Evolutionary conservation across 2,797 vertebrate genomes (phyloP).

Genomic region (Gephyroberyx darwinii): DNA sequence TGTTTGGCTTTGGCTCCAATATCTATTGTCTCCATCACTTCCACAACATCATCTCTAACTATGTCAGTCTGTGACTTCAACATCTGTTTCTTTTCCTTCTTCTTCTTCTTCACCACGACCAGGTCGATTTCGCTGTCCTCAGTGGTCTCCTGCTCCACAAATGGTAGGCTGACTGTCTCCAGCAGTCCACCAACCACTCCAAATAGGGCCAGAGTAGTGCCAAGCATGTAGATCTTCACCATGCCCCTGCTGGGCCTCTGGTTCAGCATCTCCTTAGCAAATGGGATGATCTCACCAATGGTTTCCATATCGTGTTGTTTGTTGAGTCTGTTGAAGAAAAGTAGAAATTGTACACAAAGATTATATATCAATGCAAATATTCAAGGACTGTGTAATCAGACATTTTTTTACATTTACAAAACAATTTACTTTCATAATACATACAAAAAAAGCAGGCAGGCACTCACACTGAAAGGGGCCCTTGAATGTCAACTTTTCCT

Average conservation of each 20-base stretch:
- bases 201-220: slow-evolving; percentile 87
- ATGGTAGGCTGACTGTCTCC: slow-evolving; percentile 85
- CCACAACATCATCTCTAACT: slow-evolving; percentile 31
- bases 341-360: neutral
- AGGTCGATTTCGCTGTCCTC: slow-evolving; percentile 65
- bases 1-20: slow-evolving; percentile 59
- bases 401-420: too few species aligned
- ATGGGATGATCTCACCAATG: slow-evolving; percentile 87
- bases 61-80: slow-evolving; percentile 40
- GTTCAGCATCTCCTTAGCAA: slow-evolving; percentile 86
- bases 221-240: slow-evolving; percentile 90
- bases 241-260: slow-evolving; percentile 78
- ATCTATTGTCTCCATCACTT: slow-evolving; percentile 44
- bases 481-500: slow-evolving; percentile 19
- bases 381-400: too few species aligned
- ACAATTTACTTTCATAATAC: neutral
- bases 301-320: slow-evolving; percentile 80
- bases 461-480: slow-evolving; percentile 57
- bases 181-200: slow-evolving; percentile 86
- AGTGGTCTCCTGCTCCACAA: slow-evolving; percentile 66
- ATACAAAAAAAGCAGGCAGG: neutral
- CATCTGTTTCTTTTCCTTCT: slow-evolving; percentile 21
- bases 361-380: neutral
- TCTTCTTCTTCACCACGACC: slow-evolving; percentile 7
- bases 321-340: slow-evolving; percentile 40